Percentiles rank a stretch among this genome's conserved stretches.
These are phyloP conservation scores for Tribolium freemani DNA, from an alignment of 2,888 invertebrate species.

Conservation along the genomic window DNA sequence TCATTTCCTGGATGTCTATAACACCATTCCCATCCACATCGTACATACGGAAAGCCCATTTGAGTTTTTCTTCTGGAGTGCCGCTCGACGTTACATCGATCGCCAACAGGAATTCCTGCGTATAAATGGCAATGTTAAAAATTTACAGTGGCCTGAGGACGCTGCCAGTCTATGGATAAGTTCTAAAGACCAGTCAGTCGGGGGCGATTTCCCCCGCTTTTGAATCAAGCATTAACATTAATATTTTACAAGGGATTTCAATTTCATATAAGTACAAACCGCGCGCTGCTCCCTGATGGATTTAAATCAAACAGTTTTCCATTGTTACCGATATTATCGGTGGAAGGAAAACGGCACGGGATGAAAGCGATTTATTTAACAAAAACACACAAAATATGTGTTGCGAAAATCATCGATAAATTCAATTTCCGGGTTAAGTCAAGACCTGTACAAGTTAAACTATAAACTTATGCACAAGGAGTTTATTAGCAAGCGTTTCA, in stretches of 20 bases:
- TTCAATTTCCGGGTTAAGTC: too few relatives aligned
- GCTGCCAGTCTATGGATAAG: conserved; percentile 6
- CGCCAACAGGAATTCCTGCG: conserved; percentile 94
- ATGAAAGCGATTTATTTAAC: too few relatives aligned
- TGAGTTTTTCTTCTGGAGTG: conserved; percentile 97
- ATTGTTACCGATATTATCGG: too few relatives aligned
- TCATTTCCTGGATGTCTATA: conserved; percentile 99
- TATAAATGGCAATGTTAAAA: conserved; percentile 47
- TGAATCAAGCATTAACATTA: background rate
- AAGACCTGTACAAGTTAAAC: too few relatives aligned
- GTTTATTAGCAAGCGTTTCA: too few relatives aligned
- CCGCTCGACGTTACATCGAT: conserved; percentile 98
- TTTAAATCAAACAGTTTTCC: too few relatives aligned
- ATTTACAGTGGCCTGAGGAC: conserved; percentile 39
- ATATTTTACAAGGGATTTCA: background rate
- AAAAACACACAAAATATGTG: too few relatives aligned
- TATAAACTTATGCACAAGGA: too few relatives aligned
- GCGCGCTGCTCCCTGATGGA: background rate
- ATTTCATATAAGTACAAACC: background rate
- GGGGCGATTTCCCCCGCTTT: background rate
- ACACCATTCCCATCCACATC: conserved; percentile 98
- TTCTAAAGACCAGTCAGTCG: conserved; percentile 5
- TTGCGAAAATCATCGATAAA: too few relatives aligned
- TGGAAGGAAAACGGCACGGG: too few relatives aligned
- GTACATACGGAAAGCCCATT: conserved; percentile 99